phyloP scores from a whole-genome alignment of 2,797 vertebrate genomes.

The Chelon auratus region DNA sequence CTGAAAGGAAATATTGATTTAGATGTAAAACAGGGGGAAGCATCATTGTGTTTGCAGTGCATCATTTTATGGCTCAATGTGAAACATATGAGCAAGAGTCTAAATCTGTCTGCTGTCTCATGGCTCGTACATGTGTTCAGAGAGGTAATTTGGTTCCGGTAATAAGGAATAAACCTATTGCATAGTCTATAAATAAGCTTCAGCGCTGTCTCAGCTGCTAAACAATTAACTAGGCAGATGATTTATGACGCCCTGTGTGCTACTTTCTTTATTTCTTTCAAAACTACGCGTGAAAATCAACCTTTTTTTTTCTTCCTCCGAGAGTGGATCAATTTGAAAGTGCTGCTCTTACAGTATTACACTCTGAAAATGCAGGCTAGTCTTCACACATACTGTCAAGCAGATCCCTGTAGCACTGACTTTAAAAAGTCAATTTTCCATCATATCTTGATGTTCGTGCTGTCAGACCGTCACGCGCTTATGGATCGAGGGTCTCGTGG shows the following conservation, averaged over 20 bases:
- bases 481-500: slow-evolving; percentile 20
- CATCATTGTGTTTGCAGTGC: slow-evolving; percentile 67
- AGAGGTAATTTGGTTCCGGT: slow-evolving; percentile 40
- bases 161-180: slow-evolving; percentile 41
- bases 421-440: slow-evolving; percentile 39
- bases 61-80: slow-evolving; percentile 66
- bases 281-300: neutral
- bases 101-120: slow-evolving; percentile 44
- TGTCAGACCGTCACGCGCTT: slow-evolving; percentile 14
- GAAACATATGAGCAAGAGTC: slow-evolving; percentile 33
- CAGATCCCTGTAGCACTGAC: neutral
- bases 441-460: slow-evolving; percentile 39
- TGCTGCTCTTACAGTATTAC: neutral
- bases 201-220: slow-evolving; percentile 18
- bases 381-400: slow-evolving; percentile 14
- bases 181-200: slow-evolving; percentile 29
- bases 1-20: slow-evolving; percentile 66
- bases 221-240: slow-evolving; percentile 2
- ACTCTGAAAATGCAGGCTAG: slow-evolving; percentile 23
- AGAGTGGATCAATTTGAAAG: slow-evolving; percentile 2
- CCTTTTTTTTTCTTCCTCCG: neutral
- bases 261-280: neutral
- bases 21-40: slow-evolving; percentile 47
- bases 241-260: neutral
- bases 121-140: slow-evolving; percentile 9